These are phyloP conservation scores for Hylaeus anthracinus DNA, from an alignment of 1,140 invertebrate genomes.

Conservation along the genomic window DNA sequence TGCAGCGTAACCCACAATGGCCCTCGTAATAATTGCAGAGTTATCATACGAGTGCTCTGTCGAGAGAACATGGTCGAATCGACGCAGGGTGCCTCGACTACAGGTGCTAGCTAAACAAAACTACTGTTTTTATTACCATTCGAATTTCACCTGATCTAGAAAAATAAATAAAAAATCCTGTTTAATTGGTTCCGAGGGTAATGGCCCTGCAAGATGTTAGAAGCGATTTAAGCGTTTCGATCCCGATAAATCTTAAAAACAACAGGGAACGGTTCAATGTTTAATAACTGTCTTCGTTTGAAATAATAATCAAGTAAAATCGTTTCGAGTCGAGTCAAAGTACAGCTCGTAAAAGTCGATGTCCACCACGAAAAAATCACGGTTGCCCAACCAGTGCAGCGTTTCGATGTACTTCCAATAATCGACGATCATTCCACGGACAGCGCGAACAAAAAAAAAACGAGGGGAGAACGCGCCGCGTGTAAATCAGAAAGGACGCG, in stretches of 20 bases:
- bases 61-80: neutral
- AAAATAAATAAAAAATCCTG: too few species aligned
- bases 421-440: constrained; percentile 8
- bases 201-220: too few species aligned
- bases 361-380: neutral
- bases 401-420: constrained; percentile 33
- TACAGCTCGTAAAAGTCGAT: neutral
- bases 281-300: too few species aligned
- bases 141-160: too few species aligned
- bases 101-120: too few species aligned
- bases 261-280: too few species aligned
- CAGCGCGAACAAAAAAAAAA: neutral
- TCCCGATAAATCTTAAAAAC: too few species aligned
- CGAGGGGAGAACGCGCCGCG: neutral
- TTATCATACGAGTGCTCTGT: constrained; percentile 38
- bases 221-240: too few species aligned
- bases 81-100: neutral
- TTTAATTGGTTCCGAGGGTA: too few species aligned
- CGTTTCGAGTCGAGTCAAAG: neutral
- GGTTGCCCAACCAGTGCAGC: neutral
- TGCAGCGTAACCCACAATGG: constrained; percentile 37
- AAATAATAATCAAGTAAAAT: neutral
- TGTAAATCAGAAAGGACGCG: constrained; percentile 33
- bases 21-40: constrained; percentile 47
- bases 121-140: too few species aligned